These are phyloP conservation scores for Edolisoma coerulescens DNA, from an alignment of 2,113 vertebrate genomes.

Conservation along the genomic window DNA sequence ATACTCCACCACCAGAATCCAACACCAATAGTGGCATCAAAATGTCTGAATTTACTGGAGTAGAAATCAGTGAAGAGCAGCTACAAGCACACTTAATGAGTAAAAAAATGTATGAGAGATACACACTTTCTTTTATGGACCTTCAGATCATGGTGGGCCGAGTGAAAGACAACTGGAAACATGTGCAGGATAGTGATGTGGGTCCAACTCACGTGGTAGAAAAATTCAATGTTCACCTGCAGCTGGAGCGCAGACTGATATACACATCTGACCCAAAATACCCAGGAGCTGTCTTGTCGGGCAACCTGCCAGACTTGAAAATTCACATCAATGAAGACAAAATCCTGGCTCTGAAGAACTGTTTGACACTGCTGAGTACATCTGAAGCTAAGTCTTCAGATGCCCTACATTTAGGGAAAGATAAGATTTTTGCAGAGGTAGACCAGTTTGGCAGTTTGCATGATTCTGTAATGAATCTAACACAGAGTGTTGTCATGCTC, in stretches of 20 bases:
- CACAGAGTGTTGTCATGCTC: conserved; percentile 88
- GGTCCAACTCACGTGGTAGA: conserved; percentile 96
- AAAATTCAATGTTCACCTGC: conserved; percentile 93
- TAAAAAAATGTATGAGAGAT: conserved; percentile 91
- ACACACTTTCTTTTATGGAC: conserved; percentile 91
- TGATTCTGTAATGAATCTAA: conserved; percentile 88
- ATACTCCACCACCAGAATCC: conserved; percentile 82
- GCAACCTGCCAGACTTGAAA: conserved; percentile 91
- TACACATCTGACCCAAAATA: conserved; percentile 96
- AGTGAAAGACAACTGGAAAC: conserved; percentile 97
- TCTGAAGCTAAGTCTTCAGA: conserved; percentile 74
- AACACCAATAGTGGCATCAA: conserved; percentile 10
- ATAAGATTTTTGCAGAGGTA: conserved; percentile 84
- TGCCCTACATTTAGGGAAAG: conserved; percentile 76
- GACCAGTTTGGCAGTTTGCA: conserved; percentile 86
- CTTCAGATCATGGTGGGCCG: conserved; percentile 97
- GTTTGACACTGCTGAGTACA: conserved; percentile 79
- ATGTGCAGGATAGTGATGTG: conserved; percentile 89
- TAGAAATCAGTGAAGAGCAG: conserved; percentile 74
- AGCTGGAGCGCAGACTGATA: conserved; percentile 89
- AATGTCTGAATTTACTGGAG: conserved; percentile 48
- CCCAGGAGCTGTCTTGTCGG: conserved; percentile 91
- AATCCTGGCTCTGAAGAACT: conserved; percentile 88
- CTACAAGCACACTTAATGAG: conserved; percentile 75
- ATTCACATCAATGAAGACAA: conserved; percentile 97